Evolutionary conservation across 2,888 invertebrate genomes (phyloP), one percentile per base, ranked within the genome.

Genomic region (Melinopterus prodromus): DNA sequence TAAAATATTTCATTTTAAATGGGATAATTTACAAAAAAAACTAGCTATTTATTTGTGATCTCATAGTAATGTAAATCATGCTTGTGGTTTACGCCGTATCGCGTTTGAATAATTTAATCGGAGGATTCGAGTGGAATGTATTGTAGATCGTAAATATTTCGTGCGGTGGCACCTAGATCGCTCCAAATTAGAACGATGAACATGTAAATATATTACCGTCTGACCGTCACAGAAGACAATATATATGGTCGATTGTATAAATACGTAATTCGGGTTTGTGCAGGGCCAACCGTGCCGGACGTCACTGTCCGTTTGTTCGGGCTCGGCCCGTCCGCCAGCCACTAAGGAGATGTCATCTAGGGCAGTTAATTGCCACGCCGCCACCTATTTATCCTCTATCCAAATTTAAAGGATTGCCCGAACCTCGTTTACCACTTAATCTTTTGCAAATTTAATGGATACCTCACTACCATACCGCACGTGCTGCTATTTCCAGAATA

Each of bases 321-420:
- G 77, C 80, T 76, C 80, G 78, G 69, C 78, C 70, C 81, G 76
- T 76, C 82, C 80, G 77, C 80, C 81, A 77, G 81, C 83, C 84
- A 84, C 84, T 82, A 83, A 83, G 83, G 84, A 84, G 82, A 82
- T 82, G 82, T 84, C 83, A 83, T 36, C 35, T 81, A 82, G 81
- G 78, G 71, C 81, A 80, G 84, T 83, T 84, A 84, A 84, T 83
- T 84, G 83, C 82, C 78, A 80, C 82, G 83, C 82, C 80, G 38
- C 80, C 81, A 74, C 74, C 74, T 74, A 74, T 74, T 74, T 74
- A 74, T 74, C 74, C 74, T 37, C 74, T 37, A 74, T 74, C 74
- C n/a, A 74, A 74, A 35, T 74, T 74, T 74, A 77, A 76, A 16
- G 70, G 79, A 74, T 74, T n/a, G 12, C 74, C 36, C 37, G 35